These are phyloP conservation scores for Anniella stebbinsi DNA, from an alignment of 2,797 vertebrate genomes.

Conservation along the genomic window DNA sequence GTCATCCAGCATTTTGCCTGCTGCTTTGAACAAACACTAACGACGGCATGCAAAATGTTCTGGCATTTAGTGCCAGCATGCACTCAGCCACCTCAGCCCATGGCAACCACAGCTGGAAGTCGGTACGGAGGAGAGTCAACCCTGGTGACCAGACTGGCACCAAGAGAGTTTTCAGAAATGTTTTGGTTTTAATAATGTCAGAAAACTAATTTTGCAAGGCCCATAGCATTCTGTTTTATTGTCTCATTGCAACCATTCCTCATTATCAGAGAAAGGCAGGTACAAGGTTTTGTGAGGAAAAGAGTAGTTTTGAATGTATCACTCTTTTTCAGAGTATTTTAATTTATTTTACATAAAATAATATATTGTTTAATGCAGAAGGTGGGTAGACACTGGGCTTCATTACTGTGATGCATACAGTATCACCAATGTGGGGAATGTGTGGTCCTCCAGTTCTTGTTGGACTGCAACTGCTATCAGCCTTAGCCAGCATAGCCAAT, in stretches of 20 bases:
- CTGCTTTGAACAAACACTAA: background rate
- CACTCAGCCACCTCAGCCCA: background rate
- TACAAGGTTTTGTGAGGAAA: background rate
- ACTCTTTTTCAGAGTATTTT: background rate
- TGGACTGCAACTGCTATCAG: no score
- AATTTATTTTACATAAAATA: background rate
- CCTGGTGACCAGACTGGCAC: no score
- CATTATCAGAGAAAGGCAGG: background rate
- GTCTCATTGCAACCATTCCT: background rate
- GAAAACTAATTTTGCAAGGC: background rate
- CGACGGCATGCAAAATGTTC: background rate
- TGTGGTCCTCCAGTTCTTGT: no score
- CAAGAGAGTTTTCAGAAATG: background rate
- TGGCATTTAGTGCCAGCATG: background rate
- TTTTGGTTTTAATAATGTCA: background rate
- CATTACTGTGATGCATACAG: background rate
- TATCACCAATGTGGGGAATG: background rate
- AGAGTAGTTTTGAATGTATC: background rate
- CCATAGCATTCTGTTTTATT: background rate
- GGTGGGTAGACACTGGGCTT: background rate
- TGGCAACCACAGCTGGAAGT: background rate
- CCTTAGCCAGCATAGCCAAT: no score
- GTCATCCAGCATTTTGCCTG: background rate
- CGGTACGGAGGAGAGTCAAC: background rate
- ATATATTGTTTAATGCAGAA: background rate